Percentiles rank a stretch among this genome's conserved stretches.
These are phyloP conservation scores for Sebastes elongatus DNA, from an alignment of 2,797 vertebrate genomes.

Conservation along the genomic window DNA sequence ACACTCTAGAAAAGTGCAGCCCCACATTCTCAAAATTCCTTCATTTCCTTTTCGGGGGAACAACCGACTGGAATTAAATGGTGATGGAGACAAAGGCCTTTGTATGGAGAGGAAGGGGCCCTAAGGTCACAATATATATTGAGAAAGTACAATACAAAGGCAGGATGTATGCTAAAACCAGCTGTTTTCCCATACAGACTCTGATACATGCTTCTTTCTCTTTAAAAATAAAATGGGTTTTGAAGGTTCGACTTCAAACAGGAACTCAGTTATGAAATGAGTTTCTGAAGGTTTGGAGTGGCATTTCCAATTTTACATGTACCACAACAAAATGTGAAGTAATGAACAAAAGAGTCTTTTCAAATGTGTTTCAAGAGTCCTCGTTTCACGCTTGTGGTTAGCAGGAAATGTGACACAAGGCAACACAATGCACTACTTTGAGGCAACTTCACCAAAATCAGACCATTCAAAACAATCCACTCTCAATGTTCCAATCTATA, in stretches of 20 bases:
- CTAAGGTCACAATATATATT: conserved; percentile 6
- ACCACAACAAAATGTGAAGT: neutral
- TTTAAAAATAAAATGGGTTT: neutral
- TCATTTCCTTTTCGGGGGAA: conserved; percentile 45
- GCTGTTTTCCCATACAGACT: neutral
- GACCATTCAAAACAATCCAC: neutral
- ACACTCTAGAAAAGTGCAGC: neutral
- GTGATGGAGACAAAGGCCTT: conserved; percentile 46
- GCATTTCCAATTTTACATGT: neutral
- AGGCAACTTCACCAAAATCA: neutral
- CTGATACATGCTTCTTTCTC: neutral
- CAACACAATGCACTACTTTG: neutral
- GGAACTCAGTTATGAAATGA: neutral
- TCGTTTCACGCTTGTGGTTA: neutral
- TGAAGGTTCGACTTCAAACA: neutral
- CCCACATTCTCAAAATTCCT: conserved; percentile 49
- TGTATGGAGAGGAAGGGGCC: conserved; percentile 42
- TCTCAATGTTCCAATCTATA: neutral
- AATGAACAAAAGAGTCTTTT: neutral
- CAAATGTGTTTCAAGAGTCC: neutral
- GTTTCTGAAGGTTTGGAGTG: neutral
- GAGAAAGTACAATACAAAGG: conserved; percentile 30
- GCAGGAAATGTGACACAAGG: neutral
- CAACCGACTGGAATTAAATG: neutral
- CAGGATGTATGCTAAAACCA: conserved; percentile 33